Evolutionary conservation across 2,113 vertebrate genomes (phyloP).

Genomic region (Gallinago media): DNA sequence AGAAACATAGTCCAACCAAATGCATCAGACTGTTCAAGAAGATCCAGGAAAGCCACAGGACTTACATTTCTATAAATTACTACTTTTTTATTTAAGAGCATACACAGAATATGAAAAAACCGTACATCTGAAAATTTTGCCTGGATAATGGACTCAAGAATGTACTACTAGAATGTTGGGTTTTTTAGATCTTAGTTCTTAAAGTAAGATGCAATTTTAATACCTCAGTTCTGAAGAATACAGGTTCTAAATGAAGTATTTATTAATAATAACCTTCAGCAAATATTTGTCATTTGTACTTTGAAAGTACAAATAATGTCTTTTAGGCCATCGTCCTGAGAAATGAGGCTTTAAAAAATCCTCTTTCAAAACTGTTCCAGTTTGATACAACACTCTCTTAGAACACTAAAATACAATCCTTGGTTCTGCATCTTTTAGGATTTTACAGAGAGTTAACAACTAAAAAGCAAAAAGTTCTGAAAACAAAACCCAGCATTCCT

Average conservation of each 20-base stretch:
- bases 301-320: neutral
- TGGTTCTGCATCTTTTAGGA: neutral
- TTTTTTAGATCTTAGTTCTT: neutral
- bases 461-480: neutral
- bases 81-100: neutral
- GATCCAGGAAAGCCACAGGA: neutral
- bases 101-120: neutral
- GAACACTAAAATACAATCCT: neutral
- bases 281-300: neutral
- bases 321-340: neutral
- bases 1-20: neutral
- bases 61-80: neutral
- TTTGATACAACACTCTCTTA: neutral
- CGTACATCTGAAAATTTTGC: neutral
- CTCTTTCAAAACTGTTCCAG: neutral
- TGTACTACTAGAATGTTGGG: accelerated
- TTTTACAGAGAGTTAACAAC: neutral
- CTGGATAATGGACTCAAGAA: neutral
- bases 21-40: neutral
- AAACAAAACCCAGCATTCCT: neutral
- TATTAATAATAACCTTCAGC: neutral
- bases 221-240: neutral
- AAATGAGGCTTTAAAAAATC: neutral
- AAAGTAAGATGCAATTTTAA: neutral
- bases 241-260: neutral